These are phyloP conservation scores for Troglohyphantes excavatus DNA, from an alignment of 2,888 invertebrate species.

Conservation along the genomic window DNA sequence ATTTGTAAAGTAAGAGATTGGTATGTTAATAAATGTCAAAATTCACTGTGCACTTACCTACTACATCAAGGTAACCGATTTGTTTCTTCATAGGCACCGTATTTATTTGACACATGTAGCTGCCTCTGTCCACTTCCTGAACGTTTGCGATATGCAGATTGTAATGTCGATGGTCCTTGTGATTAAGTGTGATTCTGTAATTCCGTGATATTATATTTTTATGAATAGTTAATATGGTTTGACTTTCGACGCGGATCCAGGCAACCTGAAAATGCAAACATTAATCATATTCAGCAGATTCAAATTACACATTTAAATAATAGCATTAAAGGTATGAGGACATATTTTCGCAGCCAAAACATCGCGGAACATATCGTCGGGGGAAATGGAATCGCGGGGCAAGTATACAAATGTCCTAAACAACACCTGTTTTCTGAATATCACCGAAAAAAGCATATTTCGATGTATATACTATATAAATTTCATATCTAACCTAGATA, in stretches of 20 bases:
- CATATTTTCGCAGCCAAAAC: no score
- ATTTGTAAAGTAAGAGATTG: no score
- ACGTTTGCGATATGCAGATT: slow-evolving; percentile 70
- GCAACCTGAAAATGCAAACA: slow-evolving; percentile 58
- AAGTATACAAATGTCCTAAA: neutral
- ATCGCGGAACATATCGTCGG: no score
- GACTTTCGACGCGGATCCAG: slow-evolving; percentile 75
- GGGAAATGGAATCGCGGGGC: no score
- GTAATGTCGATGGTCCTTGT: slow-evolving; percentile 73
- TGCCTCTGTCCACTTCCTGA: slow-evolving; percentile 67
- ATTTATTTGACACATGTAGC: slow-evolving; percentile 78
- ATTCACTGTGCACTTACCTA: slow-evolving; percentile 53
- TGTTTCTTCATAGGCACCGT: slow-evolving; percentile 78
- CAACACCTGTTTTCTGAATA: no score
- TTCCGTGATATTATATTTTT: slow-evolving; percentile 74
- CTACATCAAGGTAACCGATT: slow-evolving; percentile 73
- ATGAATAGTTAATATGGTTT: slow-evolving; percentile 72
- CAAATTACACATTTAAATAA: neutral
- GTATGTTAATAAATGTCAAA: neutral
- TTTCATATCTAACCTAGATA: no score
- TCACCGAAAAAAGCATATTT: no score
- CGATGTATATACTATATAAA: no score
- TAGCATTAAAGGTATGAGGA: no score
- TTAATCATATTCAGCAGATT: neutral
- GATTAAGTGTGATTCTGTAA: slow-evolving; percentile 65